These are phyloP conservation scores for Ispidina lecontei DNA, from an alignment of 2,797 vertebrate species.

Conservation along the genomic window DNA sequence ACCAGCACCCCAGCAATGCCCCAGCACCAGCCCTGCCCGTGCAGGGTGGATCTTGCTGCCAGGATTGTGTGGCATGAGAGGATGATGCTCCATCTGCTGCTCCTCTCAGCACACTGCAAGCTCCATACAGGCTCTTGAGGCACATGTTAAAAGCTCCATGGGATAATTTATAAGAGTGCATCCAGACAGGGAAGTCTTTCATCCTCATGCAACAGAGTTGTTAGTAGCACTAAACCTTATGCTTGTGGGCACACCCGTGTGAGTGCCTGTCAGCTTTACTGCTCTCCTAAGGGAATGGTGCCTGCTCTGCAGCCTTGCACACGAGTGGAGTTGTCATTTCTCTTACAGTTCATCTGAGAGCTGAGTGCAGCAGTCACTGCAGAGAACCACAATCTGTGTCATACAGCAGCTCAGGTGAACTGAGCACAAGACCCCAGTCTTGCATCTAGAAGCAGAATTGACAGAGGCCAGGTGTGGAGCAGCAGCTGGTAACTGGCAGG, in stretches of 20 bases:
- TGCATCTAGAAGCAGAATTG: background rate
- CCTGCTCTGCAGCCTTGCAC: background rate
- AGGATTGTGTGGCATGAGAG: background rate
- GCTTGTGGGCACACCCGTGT: background rate
- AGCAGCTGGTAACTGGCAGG: background rate
- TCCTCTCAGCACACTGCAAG: background rate
- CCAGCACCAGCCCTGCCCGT: background rate
- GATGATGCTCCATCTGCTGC: slow-evolving; percentile 30
- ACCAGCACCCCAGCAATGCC: background rate
- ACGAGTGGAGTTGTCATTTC: background rate
- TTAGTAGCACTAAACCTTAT: background rate
- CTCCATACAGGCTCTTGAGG: accelerated
- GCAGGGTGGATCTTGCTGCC: background rate
- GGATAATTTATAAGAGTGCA: background rate
- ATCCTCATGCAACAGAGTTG: background rate
- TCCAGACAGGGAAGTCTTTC: background rate
- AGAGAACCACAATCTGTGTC: background rate
- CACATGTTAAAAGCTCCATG: accelerated
- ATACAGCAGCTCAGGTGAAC: background rate
- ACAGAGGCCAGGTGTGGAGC: background rate
- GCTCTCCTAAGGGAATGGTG: accelerated
- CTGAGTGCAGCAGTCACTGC: background rate
- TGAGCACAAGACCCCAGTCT: background rate
- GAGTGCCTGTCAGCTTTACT: background rate
- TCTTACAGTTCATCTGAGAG: background rate